Percentiles rank a stretch among this genome's conserved stretches.
Conservation (phyloP, 2,113 vertebrate species). For the Crotalus viridis region DNA sequence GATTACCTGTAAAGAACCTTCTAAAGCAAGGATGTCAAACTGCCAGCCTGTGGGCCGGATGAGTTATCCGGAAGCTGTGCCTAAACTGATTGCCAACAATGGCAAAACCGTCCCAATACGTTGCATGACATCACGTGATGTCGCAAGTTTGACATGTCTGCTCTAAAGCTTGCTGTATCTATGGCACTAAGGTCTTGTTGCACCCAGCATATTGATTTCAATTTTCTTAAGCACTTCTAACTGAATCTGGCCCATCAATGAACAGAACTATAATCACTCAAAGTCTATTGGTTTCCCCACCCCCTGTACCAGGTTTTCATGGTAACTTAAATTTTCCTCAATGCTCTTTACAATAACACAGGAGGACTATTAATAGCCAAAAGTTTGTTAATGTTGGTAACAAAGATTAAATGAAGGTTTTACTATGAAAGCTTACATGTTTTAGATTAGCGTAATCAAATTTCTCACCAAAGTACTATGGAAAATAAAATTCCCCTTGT, state of each 20-base stretch:
- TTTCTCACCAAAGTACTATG: constrained; percentile 24
- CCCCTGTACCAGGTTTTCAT: background rate
- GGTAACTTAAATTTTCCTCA: background rate
- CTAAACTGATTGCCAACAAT: too few relatives aligned
- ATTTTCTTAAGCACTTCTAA: background rate
- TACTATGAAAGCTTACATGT: constrained; percentile 4
- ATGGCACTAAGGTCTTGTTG: background rate
- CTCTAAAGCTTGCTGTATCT: background rate
- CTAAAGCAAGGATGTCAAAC: background rate
- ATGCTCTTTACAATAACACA: background rate
- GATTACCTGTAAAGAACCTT: background rate
- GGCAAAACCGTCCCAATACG: too few relatives aligned
- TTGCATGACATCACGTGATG: too few relatives aligned
- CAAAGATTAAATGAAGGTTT: constrained; percentile 16
- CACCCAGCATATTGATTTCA: background rate
- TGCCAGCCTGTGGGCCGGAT: too few relatives aligned
- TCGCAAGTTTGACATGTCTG: too few relatives aligned
- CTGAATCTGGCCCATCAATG: constrained; percentile 1
- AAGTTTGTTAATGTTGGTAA: constrained; percentile 26
- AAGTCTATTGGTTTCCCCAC: background rate
- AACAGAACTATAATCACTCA: background rate
- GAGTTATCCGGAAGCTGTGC: too few relatives aligned
- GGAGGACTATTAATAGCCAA: constrained; percentile 2
- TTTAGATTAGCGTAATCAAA: constrained; percentile 19
- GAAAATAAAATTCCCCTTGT: constrained; percentile 11